Evolutionary conservation across 2,113 vertebrate species (phyloP).

Genomic region (Lophotis ruficrista): DNA sequence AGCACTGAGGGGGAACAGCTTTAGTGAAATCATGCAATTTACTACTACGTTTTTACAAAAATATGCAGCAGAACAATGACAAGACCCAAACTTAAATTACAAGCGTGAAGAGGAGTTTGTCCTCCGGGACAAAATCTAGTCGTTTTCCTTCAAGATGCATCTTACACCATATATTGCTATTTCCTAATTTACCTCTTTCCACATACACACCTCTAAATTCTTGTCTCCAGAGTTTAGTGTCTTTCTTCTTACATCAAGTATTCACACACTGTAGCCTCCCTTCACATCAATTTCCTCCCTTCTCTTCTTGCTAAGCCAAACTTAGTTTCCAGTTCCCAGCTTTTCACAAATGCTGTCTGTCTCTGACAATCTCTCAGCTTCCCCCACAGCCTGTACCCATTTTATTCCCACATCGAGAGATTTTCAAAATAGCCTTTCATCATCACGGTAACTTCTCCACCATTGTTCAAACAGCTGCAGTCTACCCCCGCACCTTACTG

Average conservation of each 20-base stretch:
- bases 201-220: not conserved
- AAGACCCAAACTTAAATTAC: not conserved
- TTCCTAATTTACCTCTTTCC: not conserved
- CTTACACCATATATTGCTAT: not conserved
- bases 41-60: not conserved
- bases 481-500: not conserved
- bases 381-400: not conserved
- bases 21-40: not conserved
- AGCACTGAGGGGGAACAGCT: not conserved
- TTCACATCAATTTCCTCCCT: not conserved
- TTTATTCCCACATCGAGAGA: not conserved
- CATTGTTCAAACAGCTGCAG: not conserved
- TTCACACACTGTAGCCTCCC: not conserved
- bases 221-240: not conserved
- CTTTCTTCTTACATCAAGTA: not conserved
- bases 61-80: not conserved
- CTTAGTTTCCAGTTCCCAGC: not conserved
- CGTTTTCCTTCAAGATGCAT: not conserved
- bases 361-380: not conserved
- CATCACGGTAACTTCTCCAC: not conserved
- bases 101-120: not conserved
- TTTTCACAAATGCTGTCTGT: not conserved
- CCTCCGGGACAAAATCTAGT: not conserved
- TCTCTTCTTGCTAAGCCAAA: not conserved
- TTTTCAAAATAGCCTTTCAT: not conserved